Conservation (phyloP, 2,113 vertebrate genomes). For the Loxodonta africana region DNA sequence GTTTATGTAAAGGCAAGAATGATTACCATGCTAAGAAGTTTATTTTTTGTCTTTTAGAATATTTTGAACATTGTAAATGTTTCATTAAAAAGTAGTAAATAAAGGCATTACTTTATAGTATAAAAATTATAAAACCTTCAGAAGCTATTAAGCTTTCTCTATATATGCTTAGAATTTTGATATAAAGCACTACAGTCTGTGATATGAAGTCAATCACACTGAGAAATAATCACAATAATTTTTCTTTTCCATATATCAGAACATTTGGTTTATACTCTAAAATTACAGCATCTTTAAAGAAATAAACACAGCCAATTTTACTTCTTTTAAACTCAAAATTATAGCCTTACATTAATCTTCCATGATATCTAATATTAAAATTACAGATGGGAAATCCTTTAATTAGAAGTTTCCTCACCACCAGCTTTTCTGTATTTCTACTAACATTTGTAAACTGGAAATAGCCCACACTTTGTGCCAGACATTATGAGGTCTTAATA, state of each 20-base stretch:
- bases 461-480: background rate
- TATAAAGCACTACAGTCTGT: background rate
- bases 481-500: background rate
- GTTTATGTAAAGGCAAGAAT: background rate
- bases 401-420: background rate
- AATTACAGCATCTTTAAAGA: background rate
- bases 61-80: background rate
- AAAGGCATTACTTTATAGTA: background rate
- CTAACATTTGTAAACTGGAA: background rate
- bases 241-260: background rate
- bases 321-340: background rate
- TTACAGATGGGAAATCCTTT: background rate
- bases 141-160: background rate
- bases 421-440: background rate
- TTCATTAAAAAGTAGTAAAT: background rate
- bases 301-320: background rate
- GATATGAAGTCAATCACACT: background rate
- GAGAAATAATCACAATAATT: background rate
- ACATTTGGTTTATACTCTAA: background rate
- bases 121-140: background rate
- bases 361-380: background rate
- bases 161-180: background rate
- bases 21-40: background rate
- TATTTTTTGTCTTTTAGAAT: slow-evolving; percentile 15
- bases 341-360: background rate